phyloP scores from a whole-genome alignment of 2,113 vertebrate species.

The Hucho hucho region DNA sequence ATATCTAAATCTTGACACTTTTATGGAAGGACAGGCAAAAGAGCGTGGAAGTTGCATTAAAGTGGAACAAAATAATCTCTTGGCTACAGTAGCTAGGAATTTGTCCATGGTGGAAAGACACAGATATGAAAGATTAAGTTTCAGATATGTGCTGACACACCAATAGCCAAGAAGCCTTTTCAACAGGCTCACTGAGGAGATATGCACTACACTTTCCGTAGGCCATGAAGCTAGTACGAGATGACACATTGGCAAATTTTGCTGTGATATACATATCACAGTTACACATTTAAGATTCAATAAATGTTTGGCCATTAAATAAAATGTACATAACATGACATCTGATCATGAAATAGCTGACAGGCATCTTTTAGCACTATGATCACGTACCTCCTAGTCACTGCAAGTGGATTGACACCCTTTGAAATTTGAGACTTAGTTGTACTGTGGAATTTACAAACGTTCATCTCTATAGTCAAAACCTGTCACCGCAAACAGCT shows the following conservation, averaged over 20 bases:
- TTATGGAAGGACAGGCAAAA: conserved; percentile 70
- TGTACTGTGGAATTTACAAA: conserved; percentile 74
- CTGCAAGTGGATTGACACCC: conserved; percentile 76
- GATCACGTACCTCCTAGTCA: conserved; percentile 60
- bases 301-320: conserved; percentile 8
- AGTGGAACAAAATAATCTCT: conserved; percentile 67
- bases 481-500: conserved; percentile 70
- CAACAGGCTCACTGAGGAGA: conserved; percentile 41
- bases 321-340: conserved; percentile 36
- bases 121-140: conserved; percentile 76
- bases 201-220: conserved; percentile 47
- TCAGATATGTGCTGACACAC: conserved; percentile 58
- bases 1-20: conserved; percentile 75
- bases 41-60: conserved; percentile 58
- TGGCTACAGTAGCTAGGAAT: conserved; percentile 74
- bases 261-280: background rate
- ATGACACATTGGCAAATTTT: conserved; percentile 12
- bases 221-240: background rate
- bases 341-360: conserved; percentile 51
- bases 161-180: conserved; percentile 61
- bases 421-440: conserved; percentile 74
- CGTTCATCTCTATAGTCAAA: conserved; percentile 75
- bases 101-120: conserved; percentile 46
- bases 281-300: background rate
- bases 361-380: conserved; percentile 27